These are phyloP conservation scores for Pseudococcus viburni DNA, from an alignment of 2,888 invertebrate species.

Conservation along the genomic window DNA sequence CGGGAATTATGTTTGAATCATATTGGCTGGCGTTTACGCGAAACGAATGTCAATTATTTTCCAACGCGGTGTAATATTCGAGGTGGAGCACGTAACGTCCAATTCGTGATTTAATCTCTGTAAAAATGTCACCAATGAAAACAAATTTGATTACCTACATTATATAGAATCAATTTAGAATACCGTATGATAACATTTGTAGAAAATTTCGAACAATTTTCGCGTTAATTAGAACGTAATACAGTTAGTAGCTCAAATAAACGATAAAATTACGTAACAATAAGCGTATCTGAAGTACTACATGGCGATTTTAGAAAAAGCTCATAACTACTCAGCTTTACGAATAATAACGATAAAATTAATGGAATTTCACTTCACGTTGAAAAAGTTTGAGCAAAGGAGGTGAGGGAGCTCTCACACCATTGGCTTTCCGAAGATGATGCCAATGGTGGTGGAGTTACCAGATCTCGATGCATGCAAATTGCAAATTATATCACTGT, in stretches of 20 bases:
- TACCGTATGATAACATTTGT: not conserved
- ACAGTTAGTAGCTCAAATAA: not conserved
- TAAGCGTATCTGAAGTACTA: not conserved
- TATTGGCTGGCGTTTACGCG: not conserved
- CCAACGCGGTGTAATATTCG: not conserved
- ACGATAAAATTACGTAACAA: not conserved
- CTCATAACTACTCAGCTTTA: not conserved
- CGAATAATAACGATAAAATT: not conserved
- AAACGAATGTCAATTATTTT: conserved; percentile 29
- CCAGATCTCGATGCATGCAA: conserved; percentile 68
- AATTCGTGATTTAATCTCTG: not conserved
- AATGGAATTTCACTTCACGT: not conserved
- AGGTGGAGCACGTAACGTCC: not conserved
- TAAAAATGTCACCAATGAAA: conserved; percentile 3
- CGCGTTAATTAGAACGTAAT: not conserved
- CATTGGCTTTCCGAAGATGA: conserved; percentile 65
- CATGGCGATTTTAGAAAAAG: not conserved
- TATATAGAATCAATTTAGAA: not conserved
- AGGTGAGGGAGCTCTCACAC: conserved; percentile 67
- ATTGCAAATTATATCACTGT: not conserved
- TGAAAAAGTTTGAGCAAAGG: conserved; percentile 52
- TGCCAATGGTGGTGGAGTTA: conserved; percentile 69
- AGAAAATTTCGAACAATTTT: not conserved
- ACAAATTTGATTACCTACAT: not conserved
- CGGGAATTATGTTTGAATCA: conserved; percentile 20